These are phyloP conservation scores for Anodontia alba DNA, from an alignment of 2,888 invertebrate genomes.

Conservation along the genomic window DNA sequence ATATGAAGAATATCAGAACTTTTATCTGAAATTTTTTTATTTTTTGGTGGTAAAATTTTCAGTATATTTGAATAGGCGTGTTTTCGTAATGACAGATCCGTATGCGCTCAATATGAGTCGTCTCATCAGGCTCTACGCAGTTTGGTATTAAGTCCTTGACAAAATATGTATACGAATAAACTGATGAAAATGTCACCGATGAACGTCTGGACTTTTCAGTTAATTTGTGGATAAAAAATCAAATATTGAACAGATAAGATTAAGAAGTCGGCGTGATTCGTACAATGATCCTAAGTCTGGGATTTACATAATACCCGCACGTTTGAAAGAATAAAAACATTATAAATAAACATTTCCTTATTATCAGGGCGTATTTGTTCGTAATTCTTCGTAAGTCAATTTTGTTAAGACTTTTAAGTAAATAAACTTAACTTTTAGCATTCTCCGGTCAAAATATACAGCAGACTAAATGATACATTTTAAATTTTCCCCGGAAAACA, in stretches of 20 bases:
- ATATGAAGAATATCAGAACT: too few species aligned
- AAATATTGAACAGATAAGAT: conserved; percentile 1
- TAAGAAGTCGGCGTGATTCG: conserved; percentile 1
- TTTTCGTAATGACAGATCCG: too few species aligned
- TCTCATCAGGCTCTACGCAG: too few species aligned
- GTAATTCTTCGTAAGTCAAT: conserved; percentile 3
- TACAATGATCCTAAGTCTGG: background rate
- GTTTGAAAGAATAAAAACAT: background rate
- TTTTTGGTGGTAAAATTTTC: too few species aligned
- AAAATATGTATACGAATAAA: too few species aligned
- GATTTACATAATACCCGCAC: background rate
- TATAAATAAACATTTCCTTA: conserved; percentile 9
- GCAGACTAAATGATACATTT: too few species aligned
- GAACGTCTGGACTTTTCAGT: background rate
- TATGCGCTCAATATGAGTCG: too few species aligned
- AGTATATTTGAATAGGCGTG: too few species aligned
- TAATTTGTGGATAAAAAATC: conserved; percentile 10
- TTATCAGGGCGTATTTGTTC: background rate
- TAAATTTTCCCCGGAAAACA: too few species aligned
- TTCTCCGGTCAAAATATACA: too few species aligned
- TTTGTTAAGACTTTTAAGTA: background rate
- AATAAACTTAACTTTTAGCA: background rate
- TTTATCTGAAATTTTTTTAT: too few species aligned
- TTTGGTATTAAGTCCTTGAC: too few species aligned
- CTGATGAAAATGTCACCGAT: background rate